Base-by-base conservation (phyloP, 2,888 invertebrate species). In the Ochlodes sylvanus region DNA sequence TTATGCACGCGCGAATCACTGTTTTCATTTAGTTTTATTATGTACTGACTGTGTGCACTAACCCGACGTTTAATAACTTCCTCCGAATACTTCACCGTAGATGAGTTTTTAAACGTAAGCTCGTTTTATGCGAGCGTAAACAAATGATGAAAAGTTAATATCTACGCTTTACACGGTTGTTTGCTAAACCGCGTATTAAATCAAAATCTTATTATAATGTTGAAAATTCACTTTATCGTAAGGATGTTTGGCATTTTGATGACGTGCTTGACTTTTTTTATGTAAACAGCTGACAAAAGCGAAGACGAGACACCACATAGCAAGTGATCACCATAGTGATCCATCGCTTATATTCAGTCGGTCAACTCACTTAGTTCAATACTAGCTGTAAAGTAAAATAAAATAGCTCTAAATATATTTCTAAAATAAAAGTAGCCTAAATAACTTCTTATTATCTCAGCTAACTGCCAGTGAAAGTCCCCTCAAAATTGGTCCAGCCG, bases 11-110 rank as follows among this genome's bases (percentile, higher is more conserved):
- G 73, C 73, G 71, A 73, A 72, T 70, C 70, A 69, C 65, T 72
- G 71, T 74, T 73, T 74, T 75, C 73, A 77, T 77, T 73, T 73
- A 74, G 71, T 75, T 77, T 77, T 75, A 78, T 75, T 74, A 73
- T 74, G 60, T 71, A 61, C 32, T 34, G 75, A 77, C 71, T 77
- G 72, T 70, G 69, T 70, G 72, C 71, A 74, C 63, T 62, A 71
- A 34, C 54, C 67, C 69, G 68, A 73, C 75, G 69, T 72, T 68
- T 68, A 68, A 68, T 68, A 63, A 68, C 68, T 68, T 63, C 68
- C 63, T 68, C 61, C 41, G 54, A 67, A 61, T 61, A 60, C 67
- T 50, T 54, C 60, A 41, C n/a, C 66, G 66, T 61, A 55, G 66
- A 67, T 67, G 66, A 67, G 66, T 61, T 67, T 67, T 67, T 67